Base-by-base conservation (phyloP, 2,797 vertebrate species). In the Geotrypetes seraphini region DNA sequence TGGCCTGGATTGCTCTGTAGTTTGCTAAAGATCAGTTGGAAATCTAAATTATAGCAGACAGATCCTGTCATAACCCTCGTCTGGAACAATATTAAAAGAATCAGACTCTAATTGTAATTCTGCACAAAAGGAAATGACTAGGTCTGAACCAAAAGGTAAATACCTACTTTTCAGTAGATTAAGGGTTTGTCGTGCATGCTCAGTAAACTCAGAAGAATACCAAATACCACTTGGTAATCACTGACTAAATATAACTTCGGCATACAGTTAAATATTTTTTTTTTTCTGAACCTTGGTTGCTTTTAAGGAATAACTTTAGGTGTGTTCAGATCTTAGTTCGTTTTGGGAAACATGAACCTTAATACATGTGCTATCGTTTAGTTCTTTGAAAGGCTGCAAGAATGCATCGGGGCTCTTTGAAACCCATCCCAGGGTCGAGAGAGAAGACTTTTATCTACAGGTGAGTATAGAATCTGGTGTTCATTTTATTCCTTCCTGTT, bases 111-210 rank as follows among this genome's bases (percentile, higher is more conserved):
- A 28, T 23, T 22, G n/a, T n/a, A 14, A 14, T 20, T n/a, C 5
- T 7, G 1, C n/a, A 32, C 36, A n/a, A 31, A 58, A 33, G 13
- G 31, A 46, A 46, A 21, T 18, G 16, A 31, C 27, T 24, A 25
- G 21, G 15, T 20, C 49, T 33, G 20, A 36, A 21, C 3, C 27
- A n/a, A 56, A 50, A n/a, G n/a, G n/a, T n/a, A n/a, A n/a, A n/a
- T n/a, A 30, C 43, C 20, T 50, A 15, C 46, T 47, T 68, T 70
- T 70, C 66, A 7, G 29, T 43, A 62, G 55, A 62, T 46, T 27
- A 51, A 19, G 35, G 49, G 50, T 44, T 52, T 57, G 28, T 23
- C 50, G 45, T n/a, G n/a, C n/a, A n/a, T n/a, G n/a, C n/a, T n/a
- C n/a, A n/a, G n/a, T n/a, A n/a, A n/a, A n/a, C n/a, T n/a, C n/a